Percentiles rank a stretch among this genome's conserved stretches.
phyloP scores from a whole-genome alignment of 2,113 vertebrate genomes.

The Erpornis zantholeuca region DNA sequence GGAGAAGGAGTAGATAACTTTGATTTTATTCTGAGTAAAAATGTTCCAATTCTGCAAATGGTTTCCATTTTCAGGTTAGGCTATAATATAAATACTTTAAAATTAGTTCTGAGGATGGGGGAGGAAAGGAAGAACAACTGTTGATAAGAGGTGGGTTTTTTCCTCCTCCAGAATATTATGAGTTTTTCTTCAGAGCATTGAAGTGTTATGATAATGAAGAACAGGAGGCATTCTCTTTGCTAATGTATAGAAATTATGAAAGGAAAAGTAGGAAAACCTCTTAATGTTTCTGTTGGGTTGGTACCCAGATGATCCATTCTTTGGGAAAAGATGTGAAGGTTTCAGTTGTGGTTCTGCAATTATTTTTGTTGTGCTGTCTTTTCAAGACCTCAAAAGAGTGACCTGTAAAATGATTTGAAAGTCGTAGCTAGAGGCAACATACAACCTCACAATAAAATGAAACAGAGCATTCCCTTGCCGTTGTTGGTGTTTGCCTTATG shows the following conservation, averaged over 20 bases:
- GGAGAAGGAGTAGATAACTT: neutral
- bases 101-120: neutral
- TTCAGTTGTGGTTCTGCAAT: neutral
- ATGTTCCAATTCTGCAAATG: neutral
- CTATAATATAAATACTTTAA: neutral
- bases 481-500: neutral
- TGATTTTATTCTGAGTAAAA: conserved; percentile 31
- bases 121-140: neutral
- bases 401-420: conserved; percentile 16
- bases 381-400: conserved; percentile 1
- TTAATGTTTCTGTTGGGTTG: neutral
- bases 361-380: conserved; percentile 8
- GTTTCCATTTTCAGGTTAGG: neutral
- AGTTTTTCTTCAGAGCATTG: neutral
- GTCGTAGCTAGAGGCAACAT: neutral
- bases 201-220: neutral
- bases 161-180: neutral
- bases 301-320: neutral
- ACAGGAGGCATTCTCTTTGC: neutral
- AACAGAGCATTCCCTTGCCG: neutral
- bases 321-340: neutral
- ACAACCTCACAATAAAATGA: neutral
- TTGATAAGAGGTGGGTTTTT: neutral
- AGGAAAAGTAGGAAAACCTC: neutral
- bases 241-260: neutral